phyloP scores from a whole-genome alignment of 1,140 invertebrate species.

The Lepidostoma basale region DNA sequence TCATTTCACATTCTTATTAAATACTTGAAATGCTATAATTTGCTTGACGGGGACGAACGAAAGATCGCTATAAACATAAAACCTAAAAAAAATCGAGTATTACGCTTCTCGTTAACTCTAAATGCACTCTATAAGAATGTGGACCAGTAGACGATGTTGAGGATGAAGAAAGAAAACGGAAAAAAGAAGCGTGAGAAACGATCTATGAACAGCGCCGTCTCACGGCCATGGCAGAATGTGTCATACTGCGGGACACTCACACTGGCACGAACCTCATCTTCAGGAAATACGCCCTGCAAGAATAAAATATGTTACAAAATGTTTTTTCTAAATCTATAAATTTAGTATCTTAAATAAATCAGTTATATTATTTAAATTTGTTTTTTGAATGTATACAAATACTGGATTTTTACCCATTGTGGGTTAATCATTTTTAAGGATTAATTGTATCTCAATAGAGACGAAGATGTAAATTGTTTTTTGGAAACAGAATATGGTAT shows the following conservation, averaged over 20 bases:
- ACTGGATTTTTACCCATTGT: no score
- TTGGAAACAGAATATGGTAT: no score
- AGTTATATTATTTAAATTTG: no score
- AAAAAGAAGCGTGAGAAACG: conserved; percentile 87
- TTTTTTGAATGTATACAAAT: no score
- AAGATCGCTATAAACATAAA: not conserved
- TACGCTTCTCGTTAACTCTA: not conserved
- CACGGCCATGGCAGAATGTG: conserved; percentile 82
- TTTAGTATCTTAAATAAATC: no score
- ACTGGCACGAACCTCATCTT: conserved; percentile 57
- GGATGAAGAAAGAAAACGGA: conserved; percentile 84
- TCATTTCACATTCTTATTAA: no score
- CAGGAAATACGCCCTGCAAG: conserved; percentile 53
- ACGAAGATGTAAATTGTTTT: no score
- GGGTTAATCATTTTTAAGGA: no score
- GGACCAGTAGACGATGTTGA: conserved; percentile 89
- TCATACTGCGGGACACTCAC: conserved; percentile 73
- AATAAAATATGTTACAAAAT: not conserved
- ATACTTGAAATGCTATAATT: no score
- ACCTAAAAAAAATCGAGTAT: not conserved
- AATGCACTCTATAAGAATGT: conserved; percentile 69
- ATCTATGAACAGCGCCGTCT: conserved; percentile 85
- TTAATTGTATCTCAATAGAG: no score
- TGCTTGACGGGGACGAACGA: no score
- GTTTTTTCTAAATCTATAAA: no score